Evolutionary conservation across 1,140 invertebrate genomes (phyloP).

Genomic region (Magallana angulata): DNA sequence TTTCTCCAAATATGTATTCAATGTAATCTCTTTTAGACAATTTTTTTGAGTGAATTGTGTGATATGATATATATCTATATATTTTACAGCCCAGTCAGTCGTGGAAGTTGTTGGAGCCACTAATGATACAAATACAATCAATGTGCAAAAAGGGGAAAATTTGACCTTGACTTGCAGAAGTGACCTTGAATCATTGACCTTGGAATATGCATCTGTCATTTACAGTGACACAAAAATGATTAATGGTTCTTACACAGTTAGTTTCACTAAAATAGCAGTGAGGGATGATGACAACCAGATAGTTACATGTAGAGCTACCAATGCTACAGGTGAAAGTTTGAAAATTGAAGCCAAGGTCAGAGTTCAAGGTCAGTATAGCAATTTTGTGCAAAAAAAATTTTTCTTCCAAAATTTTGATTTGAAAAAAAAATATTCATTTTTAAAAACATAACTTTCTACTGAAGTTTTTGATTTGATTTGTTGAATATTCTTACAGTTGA

Average conservation of each 20-base stretch:
- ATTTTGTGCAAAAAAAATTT: too few relatives aligned
- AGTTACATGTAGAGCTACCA: neutral
- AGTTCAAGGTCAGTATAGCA: neutral
- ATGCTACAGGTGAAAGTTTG: neutral
- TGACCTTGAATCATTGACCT: slow-evolving; percentile 3
- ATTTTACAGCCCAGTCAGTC: neutral
- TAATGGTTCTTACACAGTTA: neutral
- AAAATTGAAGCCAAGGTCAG: neutral
- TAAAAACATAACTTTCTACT: too few relatives aligned
- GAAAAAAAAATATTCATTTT: too few relatives aligned
- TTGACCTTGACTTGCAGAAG: slow-evolving; percentile 11
- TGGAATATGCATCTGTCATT: neutral
- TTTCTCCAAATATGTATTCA: too few relatives aligned
- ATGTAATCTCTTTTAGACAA: too few relatives aligned
- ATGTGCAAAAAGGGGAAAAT: neutral
- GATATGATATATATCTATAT: too few relatives aligned
- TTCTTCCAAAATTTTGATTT: too few relatives aligned
- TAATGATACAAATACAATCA: neutral
- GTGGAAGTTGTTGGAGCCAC: slow-evolving; percentile 7
- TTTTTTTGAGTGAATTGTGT: too few relatives aligned
- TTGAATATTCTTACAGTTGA: neutral
- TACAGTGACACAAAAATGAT: neutral
- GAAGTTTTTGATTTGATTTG: too few relatives aligned
- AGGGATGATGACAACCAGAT: neutral
- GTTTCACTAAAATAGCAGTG: neutral